Percentiles rank a stretch among this genome's conserved stretches.
phyloP scores from a whole-genome alignment of 2,113 vertebrate species.

The Chionomys nivalis region DNA sequence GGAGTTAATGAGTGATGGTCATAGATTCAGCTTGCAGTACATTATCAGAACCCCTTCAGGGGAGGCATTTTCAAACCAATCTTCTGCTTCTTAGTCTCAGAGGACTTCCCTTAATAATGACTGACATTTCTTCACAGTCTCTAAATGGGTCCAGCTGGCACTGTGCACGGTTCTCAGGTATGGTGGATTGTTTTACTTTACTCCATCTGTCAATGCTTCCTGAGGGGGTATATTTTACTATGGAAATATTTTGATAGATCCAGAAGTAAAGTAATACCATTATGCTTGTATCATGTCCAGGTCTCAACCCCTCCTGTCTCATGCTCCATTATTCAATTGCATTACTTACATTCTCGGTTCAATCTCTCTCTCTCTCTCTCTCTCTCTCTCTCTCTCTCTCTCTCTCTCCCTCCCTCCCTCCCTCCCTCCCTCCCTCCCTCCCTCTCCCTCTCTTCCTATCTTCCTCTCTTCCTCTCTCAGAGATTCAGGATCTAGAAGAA shows the following conservation, averaged over 20 bases:
- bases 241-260: conserved; percentile 65
- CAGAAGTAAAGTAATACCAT: conserved; percentile 7
- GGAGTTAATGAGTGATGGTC: conserved; percentile 66
- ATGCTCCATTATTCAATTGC: neutral
- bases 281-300: neutral
- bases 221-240: conserved; percentile 53
- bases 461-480: neutral
- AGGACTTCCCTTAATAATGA: conserved; percentile 71
- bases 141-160: conserved; percentile 68
- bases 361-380: neutral
- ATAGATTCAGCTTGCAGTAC: conserved; percentile 56
- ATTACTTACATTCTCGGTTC: neutral
- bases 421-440: neutral
- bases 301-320: neutral
- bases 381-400: neutral
- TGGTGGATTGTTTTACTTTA: conserved; percentile 60
- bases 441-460: neutral
- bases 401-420: neutral
- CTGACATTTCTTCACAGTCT: conserved; percentile 66
- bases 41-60: conserved; percentile 49
- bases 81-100: conserved; percentile 58
- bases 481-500: conserved; percentile 20
- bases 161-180: conserved; percentile 57
- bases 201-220: conserved; percentile 66
- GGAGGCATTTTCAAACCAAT: conserved; percentile 65